phyloP scores from a whole-genome alignment of 2,113 vertebrate species.

The Pelecanus crispus region DNA sequence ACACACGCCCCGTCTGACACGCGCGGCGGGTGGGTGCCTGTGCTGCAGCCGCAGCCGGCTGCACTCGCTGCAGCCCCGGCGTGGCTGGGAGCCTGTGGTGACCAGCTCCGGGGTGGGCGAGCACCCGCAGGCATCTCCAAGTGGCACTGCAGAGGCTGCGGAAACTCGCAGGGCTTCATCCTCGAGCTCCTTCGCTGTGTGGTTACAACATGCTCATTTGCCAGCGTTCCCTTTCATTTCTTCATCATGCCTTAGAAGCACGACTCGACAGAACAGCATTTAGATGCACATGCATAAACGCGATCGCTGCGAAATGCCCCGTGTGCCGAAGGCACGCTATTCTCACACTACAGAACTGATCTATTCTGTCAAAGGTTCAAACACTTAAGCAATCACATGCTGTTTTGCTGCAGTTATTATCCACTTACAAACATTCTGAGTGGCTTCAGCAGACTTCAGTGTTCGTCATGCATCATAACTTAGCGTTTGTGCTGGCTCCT shows the following conservation, averaged over 20 bases:
- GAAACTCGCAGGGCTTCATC: neutral
- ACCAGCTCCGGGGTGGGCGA: fast-evolving
- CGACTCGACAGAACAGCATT: neutral
- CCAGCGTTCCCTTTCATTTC: fast-evolving
- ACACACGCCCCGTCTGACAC: fast-evolving
- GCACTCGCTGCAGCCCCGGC: neutral
- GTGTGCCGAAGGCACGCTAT: fast-evolving
- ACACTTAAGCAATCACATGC: neutral
- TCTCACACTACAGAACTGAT: neutral
- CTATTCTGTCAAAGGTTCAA: neutral
- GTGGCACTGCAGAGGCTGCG: neutral
- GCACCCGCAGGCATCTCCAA: neutral
- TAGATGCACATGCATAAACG: neutral
- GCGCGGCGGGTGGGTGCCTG: neutral
- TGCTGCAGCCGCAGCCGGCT: neutral
- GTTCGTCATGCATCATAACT: neutral
- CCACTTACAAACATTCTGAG: neutral
- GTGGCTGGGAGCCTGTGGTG: neutral
- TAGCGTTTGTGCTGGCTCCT: neutral
- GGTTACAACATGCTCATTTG: neutral
- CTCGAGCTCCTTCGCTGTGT: neutral
- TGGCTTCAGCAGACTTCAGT: neutral
- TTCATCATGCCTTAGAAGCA: neutral
- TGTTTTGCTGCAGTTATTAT: neutral
- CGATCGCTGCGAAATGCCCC: fast-evolving